Base-by-base conservation (phyloP, 2,797 vertebrate species). In the Sebastiscus albofasciatus region DNA sequence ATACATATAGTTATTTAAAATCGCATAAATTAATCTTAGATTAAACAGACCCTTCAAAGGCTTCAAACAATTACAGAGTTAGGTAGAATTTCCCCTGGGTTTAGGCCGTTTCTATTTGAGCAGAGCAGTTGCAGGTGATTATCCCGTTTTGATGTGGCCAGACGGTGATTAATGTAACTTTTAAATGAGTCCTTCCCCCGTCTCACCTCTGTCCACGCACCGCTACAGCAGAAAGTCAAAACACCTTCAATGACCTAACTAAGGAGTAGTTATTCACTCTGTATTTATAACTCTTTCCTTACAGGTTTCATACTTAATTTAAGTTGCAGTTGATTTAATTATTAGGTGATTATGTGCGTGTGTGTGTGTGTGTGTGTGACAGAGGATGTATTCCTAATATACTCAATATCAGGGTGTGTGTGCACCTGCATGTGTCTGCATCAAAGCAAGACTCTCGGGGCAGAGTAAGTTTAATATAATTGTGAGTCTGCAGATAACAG, bases 1-100 rank as follows among this genome's bases (percentile, higher is more conserved):
- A 99, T 98, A 98, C 96, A 95, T 97, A 97, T 96, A 98, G 97
- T 99, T 99, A 99, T 99, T 99, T 99, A 99, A 99, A 98, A 99
- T 97, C 96, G 97, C 97, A 98, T 98, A 97, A 99, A 99, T 99
- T 98, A 99, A 99, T 99, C 97, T 99, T 98, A 96, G 97, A 98
- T 99, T 98, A 98, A 98, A 96, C 97, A 96, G 96, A 89, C 96
- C 96, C 96, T 97, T 99, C 97, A 98, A 97, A 96, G 97, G 95
- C 97, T 97, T 96, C 96, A 97, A 98, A 98, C 98, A 99, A 98
- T 99, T 99, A 99, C 94, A 98, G 97, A 97, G 97, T 97, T 96
- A 97, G 96, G 96, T 98, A 96, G 97, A 96, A 98, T 98, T 98
- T 98, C 98, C 98, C 97, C 94, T 94, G 97, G 97, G 97, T 97